Evolutionary conservation across 2,888 invertebrate species (phyloP), one percentile per base, ranked within the genome.

Genomic region (Tachystola acroxantha): DNA sequence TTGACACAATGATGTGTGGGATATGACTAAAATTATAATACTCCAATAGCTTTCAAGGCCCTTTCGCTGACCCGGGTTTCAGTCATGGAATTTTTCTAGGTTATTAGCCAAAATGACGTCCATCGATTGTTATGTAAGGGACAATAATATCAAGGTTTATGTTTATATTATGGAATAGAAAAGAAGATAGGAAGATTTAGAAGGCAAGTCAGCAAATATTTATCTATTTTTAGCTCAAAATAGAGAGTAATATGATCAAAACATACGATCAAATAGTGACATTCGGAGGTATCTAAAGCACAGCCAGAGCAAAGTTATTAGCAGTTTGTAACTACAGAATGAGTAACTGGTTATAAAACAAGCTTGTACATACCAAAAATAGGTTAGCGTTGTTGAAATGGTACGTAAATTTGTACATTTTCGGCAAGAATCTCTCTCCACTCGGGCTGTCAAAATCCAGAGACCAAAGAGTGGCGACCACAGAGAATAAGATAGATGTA

Each of bases 381-480:
- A 84, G 68, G 62, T 71, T 75, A 55, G 72, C 45, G 68, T 76
- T 80, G 48, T 72, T 45, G 68, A 86, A 63, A 67, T 75, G 69
- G 49, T 71, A 79, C 45, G 77, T 71, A 68, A 86, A 77, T 84
- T 73, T 81, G 46, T 75, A 81, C 86, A 86, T 86, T 84, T 85
- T 84, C 76, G 75, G 72, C 71, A 74, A 66, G 64, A 73, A 72
- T 63, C 65, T 69, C 71, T 62, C 61, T 68, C 60, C 64, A 66
- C 72, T 73, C 57, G 67, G 64, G 64, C 70, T 75, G 80, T 79
- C 82, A 80, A 72, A 76, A 69, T 55, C 69, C 76, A 62, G 78
- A 69, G 60, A 70, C 66, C 60, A 57, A 42, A 46, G 52, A 50
- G 26, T 9, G 28, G 13, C 7, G 39, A 40, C 34, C 29, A 37